phyloP scores from a whole-genome alignment of 2,888 invertebrate species.

The Synanthedon vespiformis region DNA sequence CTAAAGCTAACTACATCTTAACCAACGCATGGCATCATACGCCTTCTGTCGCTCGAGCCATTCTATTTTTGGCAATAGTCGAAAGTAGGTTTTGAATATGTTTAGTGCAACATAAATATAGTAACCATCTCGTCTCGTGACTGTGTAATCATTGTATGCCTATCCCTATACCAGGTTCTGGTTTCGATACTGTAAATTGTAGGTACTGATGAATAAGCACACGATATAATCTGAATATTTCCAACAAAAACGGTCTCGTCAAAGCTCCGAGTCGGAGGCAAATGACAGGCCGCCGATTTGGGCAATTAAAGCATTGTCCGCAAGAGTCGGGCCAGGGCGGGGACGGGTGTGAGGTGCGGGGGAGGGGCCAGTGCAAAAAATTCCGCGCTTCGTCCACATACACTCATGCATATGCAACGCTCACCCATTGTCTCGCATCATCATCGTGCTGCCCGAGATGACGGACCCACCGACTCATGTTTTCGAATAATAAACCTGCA shows the following conservation, averaged over 20 bases:
- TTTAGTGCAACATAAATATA: no score
- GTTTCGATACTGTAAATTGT: no score
- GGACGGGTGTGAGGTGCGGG: slow-evolving; percentile 9
- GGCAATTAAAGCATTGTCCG: slow-evolving; percentile 27
- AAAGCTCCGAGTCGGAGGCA: slow-evolving; percentile 21
- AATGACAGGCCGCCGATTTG: slow-evolving; percentile 34
- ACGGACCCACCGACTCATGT: neutral
- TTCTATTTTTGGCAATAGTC: no score
- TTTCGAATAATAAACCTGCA: neutral
- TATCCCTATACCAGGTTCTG: no score
- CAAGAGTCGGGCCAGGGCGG: slow-evolving; percentile 4
- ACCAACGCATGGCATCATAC: no score
- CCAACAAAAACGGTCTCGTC: neutral
- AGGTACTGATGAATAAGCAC: no score
- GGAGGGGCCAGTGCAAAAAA: slow-evolving; percentile 11
- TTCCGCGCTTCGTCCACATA: neutral
- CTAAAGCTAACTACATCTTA: no score
- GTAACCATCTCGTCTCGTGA: no score
- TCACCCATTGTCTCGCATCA: neutral
- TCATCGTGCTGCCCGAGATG: neutral
- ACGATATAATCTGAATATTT: no score
- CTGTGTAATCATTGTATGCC: no score
- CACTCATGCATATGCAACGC: slow-evolving; percentile 18
- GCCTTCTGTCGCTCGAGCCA: no score
- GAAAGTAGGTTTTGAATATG: no score